Conservation (phyloP, 2,888 invertebrate genomes). For the Omphaloscelis lunosa region DNA sequence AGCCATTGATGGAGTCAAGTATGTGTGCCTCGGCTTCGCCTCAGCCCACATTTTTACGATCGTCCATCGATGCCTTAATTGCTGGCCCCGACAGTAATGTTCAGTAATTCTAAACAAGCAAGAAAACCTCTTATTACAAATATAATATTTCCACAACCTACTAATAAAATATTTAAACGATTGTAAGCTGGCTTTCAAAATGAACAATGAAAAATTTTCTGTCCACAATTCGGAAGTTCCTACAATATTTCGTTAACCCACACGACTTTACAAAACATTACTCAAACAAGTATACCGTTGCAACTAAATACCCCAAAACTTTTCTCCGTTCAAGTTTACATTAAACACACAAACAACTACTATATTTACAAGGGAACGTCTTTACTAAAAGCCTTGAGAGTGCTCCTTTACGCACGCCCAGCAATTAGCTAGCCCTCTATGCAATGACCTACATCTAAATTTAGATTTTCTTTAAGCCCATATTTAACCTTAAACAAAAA, state of each 20-base stretch:
- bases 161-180: not conserved
- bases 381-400: slow-evolving; percentile 72
- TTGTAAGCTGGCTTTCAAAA: not conserved
- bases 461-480: slow-evolving; percentile 70
- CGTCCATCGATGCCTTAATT: too few relatives aligned
- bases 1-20: too few relatives aligned
- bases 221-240: not conserved
- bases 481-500: slow-evolving; percentile 12
- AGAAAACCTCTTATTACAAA: not conserved
- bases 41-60: too few relatives aligned
- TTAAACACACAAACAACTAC: slow-evolving; percentile 61
- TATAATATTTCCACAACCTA: not conserved
- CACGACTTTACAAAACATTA: slow-evolving; percentile 28
- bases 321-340: slow-evolving; percentile 40
- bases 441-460: slow-evolving; percentile 78
- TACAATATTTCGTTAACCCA: not conserved
- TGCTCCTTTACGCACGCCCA: slow-evolving; percentile 76
- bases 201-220: not conserved
- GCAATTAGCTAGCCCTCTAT: slow-evolving; percentile 76
- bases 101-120: too few relatives aligned
- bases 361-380: slow-evolving; percentile 65
- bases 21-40: too few relatives aligned
- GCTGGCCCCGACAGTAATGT: too few relatives aligned
- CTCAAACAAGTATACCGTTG: slow-evolving; percentile 44
- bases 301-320: slow-evolving; percentile 49